Percentiles rank a stretch among this genome's conserved stretches.
These are phyloP conservation scores for Drosophila hamatofila DNA, from an alignment of 2,888 invertebrate species.

Conservation along the genomic window DNA sequence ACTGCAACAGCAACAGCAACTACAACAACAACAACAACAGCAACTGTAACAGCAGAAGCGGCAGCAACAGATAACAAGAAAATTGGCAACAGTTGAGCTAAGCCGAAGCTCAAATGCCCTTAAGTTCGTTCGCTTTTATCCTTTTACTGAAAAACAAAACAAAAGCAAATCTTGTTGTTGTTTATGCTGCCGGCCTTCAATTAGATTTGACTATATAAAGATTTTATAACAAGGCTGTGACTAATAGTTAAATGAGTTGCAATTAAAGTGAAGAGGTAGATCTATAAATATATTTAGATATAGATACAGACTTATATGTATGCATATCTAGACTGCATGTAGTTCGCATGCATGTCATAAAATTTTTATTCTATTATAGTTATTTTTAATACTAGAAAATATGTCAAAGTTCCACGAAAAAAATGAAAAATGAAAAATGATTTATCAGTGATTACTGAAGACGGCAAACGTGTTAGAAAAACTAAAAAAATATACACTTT, in stretches of 20 bases:
- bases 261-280: not conserved
- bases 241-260: not conserved
- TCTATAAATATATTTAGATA: not conserved
- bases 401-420: too few relatives aligned
- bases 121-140: slow-evolving; percentile 6
- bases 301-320: not conserved
- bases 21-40: slow-evolving; percentile 54
- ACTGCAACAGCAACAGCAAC: slow-evolving; percentile 51
- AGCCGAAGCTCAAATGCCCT: slow-evolving; percentile 39
- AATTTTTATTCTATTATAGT: too few relatives aligned
- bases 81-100: slow-evolving; percentile 16
- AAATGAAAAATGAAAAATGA: too few relatives aligned
- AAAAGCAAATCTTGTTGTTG: not conserved
- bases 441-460: too few relatives aligned
- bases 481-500: too few relatives aligned
- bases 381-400: too few relatives aligned
- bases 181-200: not conserved
- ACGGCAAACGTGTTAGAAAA: too few relatives aligned
- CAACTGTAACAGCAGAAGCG: slow-evolving; percentile 52
- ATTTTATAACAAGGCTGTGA: slow-evolving; percentile 3
- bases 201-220: not conserved
- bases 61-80: slow-evolving; percentile 60
- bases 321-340: not conserved
- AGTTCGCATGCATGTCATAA: not conserved
- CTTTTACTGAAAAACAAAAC: slow-evolving; percentile 3